Percentiles rank a stretch among this genome's conserved stretches.
Conservation (phyloP, 2,113 vertebrate species). For the Pholis gunnellus region DNA sequence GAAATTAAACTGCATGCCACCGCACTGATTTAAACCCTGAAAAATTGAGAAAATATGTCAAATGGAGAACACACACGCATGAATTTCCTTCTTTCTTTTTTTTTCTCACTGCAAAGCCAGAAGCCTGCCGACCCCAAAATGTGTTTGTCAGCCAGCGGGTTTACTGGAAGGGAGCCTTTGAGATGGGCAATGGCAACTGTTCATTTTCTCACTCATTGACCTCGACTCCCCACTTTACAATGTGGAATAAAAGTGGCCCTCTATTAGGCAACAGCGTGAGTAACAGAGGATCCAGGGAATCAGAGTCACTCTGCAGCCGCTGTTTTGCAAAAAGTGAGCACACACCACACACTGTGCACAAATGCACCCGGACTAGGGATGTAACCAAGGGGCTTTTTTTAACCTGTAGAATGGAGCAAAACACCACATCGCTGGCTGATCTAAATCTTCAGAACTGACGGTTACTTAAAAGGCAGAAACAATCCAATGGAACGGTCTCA, state of each 20-base stretch:
- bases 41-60: constrained; percentile 49
- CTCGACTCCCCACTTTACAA: constrained; percentile 72
- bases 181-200: constrained; percentile 73
- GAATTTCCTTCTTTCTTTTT: constrained; percentile 22
- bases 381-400: background rate
- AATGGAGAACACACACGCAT: constrained; percentile 43
- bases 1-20: constrained; percentile 39
- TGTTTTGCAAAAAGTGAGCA: constrained; percentile 24
- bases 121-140: constrained; percentile 39
- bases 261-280: constrained; percentile 41
- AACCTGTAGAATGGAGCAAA: constrained; percentile 28
- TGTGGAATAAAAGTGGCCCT: constrained; percentile 51
- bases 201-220: constrained; percentile 79
- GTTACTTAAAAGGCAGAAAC: background rate
- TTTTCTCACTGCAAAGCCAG: constrained; percentile 26
- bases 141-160: constrained; percentile 55
- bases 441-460: background rate
- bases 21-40: constrained; percentile 28
- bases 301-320: constrained; percentile 18
- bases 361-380: constrained; percentile 5
- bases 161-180: constrained; percentile 58
- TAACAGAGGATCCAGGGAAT: constrained; percentile 25
- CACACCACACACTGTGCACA: constrained; percentile 12
- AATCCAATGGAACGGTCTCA: background rate
- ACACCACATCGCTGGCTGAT: background rate